These are phyloP conservation scores for Centropus bengalensis DNA, from an alignment of 2,113 vertebrate genomes.

Conservation along the genomic window DNA sequence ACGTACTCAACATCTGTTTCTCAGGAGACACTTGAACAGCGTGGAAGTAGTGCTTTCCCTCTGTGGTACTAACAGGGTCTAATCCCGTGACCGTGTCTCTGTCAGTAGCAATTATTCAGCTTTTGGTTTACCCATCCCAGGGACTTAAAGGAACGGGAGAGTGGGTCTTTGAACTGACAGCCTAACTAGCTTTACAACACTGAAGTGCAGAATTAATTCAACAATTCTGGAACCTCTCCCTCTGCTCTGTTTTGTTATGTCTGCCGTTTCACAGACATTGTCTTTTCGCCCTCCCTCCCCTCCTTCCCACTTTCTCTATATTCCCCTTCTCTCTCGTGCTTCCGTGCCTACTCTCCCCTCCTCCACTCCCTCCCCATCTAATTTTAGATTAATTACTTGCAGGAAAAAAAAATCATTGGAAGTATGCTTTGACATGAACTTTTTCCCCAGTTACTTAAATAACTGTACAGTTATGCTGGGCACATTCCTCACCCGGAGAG, in stretches of 20 bases:
- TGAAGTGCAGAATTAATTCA: constrained; percentile 36
- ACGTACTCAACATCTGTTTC: not conserved
- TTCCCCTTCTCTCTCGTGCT: not conserved
- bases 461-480: not conserved
- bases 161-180: constrained; percentile 47
- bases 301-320: not conserved
- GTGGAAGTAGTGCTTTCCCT: not conserved
- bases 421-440: not conserved
- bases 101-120: constrained; percentile 47
- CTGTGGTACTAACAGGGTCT: not conserved
- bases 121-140: constrained; percentile 35
- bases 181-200: constrained; percentile 10
- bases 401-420: not conserved
- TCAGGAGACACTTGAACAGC: not conserved
- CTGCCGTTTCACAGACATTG: not conserved
- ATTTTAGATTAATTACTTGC: not conserved
- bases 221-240: not conserved
- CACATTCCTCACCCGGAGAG: not conserved
- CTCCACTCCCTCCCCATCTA: not conserved
- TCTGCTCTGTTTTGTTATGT: not conserved
- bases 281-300: not conserved
- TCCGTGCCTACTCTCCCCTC: no score
- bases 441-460: not conserved
- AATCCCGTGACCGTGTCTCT: not conserved
- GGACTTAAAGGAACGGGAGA: not conserved